phyloP scores from a whole-genome alignment of 2,113 vertebrate species.

The Ondatra zibethicus region DNA sequence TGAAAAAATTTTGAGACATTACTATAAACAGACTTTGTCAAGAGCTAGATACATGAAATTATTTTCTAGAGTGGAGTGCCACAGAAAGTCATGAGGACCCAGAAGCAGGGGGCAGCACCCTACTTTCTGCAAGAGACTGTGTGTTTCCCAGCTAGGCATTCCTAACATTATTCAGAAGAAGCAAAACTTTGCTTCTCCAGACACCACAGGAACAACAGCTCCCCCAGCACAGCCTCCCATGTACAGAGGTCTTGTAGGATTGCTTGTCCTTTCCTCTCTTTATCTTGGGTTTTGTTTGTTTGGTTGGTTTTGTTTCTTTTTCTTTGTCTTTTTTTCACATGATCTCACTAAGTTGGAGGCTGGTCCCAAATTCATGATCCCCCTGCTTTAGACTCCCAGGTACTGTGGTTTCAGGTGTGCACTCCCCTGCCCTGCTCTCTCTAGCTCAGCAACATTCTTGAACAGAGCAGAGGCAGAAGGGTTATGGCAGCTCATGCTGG shows the following conservation, averaged over 20 bases:
- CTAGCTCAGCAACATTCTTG: background rate
- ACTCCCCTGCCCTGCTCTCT: too few species aligned
- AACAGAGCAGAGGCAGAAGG: background rate
- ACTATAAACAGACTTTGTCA: background rate
- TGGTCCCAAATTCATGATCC: background rate
- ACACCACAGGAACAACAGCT: background rate
- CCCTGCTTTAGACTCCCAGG: background rate
- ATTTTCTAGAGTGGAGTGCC: background rate
- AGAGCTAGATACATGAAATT: background rate
- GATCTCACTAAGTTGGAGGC: background rate
- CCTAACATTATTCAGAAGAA: background rate
- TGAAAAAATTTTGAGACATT: background rate
- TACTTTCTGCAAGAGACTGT: background rate
- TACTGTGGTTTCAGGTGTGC: background rate
- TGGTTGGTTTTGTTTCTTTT: background rate
- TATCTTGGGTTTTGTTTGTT: background rate
- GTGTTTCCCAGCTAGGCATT: background rate
- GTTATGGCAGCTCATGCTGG: background rate
- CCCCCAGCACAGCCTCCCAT: background rate
- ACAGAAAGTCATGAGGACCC: background rate
- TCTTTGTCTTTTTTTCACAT: background rate
- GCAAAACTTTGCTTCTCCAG: background rate
- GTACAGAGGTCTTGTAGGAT: background rate
- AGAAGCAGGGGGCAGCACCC: background rate
- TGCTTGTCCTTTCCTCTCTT: too few species aligned